Evolutionary conservation across 2,113 vertebrate species (phyloP), one percentile per base, ranked within the genome.

Genomic region (Hypomesus transpacificus): DNA sequence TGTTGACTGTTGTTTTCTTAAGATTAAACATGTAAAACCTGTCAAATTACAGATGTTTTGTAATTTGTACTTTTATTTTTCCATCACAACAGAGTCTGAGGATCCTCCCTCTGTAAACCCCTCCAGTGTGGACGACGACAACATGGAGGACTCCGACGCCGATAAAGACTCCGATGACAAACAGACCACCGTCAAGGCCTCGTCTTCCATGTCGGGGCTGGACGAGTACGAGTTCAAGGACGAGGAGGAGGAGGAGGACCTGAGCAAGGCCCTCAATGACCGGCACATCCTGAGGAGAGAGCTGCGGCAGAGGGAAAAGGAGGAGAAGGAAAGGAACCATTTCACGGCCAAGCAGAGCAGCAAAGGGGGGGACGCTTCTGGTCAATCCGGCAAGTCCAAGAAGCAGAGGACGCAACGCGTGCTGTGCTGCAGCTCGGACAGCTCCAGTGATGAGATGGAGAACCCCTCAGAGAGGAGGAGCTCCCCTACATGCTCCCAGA

Each of bases 141-240:
- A 94, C 86, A 91, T 93, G 88, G 97, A 92, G 22, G 89, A 98
- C 89, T 97, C 97, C 2, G 97, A 99, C 67, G 90, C 84, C 17
- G 97, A 99, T 75, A 99, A 99, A 76, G 96, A 98, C 75, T 91
- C 92, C 1, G 93, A 94, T 9, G 92, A 85, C 78, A 97, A 98
- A 86, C 92, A 91, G 0, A 71, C 71, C 0, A 87, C 93, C 2
- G 92, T 73, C 73, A 98, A 96, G 77, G 91, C 92, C n/a, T 91
- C 94, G 0, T 89, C 92, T 68, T 92, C 94, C 21, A 64, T 87
- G 60, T 93, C 93, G 31, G 95, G 94, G 62, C 86, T 97, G 82
- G 97, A 98, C 82, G 97, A 98, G 72, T 99, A 99, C 16, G 97
- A 98, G 76, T 98, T 99, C 88, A 99, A 98, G 89, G 97, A 99